Conservation (phyloP, 2,888 invertebrate species). For the Eubasilissa splendida region DNA sequence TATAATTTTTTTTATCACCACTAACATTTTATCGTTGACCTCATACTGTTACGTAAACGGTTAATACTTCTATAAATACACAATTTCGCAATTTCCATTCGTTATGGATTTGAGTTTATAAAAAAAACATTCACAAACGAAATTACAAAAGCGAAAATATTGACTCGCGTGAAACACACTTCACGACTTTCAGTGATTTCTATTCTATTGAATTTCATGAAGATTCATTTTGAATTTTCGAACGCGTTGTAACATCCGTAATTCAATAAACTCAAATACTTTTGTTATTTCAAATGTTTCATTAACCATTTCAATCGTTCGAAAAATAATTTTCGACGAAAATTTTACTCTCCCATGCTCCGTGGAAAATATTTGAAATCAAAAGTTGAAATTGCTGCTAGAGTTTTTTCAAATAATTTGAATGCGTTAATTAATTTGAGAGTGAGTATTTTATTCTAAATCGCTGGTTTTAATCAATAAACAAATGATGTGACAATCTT, state of each 20-base stretch:
- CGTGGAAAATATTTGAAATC: not conserved
- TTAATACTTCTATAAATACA: too few relatives aligned
- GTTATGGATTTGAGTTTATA: too few relatives aligned
- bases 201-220: slow-evolving; percentile 4
- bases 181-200: not conserved
- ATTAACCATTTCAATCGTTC: slow-evolving; percentile 6
- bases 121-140: not conserved
- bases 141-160: slow-evolving; percentile 4
- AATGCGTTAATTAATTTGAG: not conserved
- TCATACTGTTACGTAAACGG: too few relatives aligned
- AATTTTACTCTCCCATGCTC: not conserved
- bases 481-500: too few relatives aligned
- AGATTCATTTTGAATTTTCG: not conserved
- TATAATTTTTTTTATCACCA: too few relatives aligned
- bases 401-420: too few relatives aligned
- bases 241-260: slow-evolving; percentile 5
- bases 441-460: not conserved
- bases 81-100: too few relatives aligned
- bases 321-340: slow-evolving; percentile 5
- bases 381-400: not conserved
- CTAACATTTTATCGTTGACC: too few relatives aligned
- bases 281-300: slow-evolving; percentile 20
- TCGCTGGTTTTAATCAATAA: too few relatives aligned
- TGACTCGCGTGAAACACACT: not conserved
- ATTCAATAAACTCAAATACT: slow-evolving; percentile 12